Conservation (phyloP, 2,797 vertebrate genomes). For the Phataginus tricuspis region DNA sequence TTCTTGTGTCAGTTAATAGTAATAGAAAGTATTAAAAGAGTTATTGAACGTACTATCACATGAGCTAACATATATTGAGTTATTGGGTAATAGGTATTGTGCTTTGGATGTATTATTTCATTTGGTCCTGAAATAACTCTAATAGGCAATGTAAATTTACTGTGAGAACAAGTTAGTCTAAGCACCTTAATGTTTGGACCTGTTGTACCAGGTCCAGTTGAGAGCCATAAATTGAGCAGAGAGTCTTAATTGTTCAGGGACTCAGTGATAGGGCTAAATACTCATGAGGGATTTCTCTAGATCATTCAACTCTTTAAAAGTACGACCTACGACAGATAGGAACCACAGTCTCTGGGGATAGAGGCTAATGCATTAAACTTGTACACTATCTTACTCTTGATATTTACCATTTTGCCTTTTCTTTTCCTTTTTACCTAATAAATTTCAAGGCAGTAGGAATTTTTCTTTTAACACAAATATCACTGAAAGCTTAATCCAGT, state of each 20-base stretch:
- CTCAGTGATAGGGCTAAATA: constrained; percentile 68
- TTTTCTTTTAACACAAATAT: background rate
- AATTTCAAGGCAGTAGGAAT: constrained; percentile 15
- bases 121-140: background rate
- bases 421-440: constrained; percentile 49
- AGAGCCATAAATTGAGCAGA: constrained; percentile 72
- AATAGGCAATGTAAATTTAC: background rate
- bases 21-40: background rate
- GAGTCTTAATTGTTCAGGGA: constrained; percentile 74
- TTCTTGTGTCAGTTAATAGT: background rate
- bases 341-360: constrained; percentile 51
- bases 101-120: background rate
- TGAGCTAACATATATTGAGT: background rate
- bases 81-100: background rate
- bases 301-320: constrained; percentile 81
- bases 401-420: background rate
- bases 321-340: constrained; percentile 74
- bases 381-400: background rate
- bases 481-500: background rate
- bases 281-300: constrained; percentile 74
- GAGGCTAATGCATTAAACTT: constrained; percentile 60
- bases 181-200: constrained; percentile 52
- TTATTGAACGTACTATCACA: background rate
- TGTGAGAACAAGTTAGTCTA: background rate
- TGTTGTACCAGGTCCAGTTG: constrained; percentile 57